phyloP scores from a whole-genome alignment of 2,888 invertebrate species.

The Cephus rjabovi region DNA sequence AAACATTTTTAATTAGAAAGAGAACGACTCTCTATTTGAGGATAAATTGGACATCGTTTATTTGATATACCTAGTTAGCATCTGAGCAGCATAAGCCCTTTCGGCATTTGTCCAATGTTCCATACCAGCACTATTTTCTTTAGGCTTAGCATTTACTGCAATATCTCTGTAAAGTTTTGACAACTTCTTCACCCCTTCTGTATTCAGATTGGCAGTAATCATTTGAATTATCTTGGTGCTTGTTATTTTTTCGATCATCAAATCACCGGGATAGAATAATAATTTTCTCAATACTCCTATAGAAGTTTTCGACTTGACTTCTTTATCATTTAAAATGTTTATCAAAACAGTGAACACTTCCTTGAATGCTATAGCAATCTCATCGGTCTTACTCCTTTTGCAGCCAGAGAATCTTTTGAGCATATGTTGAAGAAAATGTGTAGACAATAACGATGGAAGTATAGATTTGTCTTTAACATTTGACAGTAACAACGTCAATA shows the following conservation, averaged over 20 bases:
- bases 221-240: slow-evolving; percentile 75
- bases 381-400: slow-evolving; percentile 71
- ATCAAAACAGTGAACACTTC: slow-evolving; percentile 69
- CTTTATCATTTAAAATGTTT: slow-evolving; percentile 68
- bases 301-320: slow-evolving; percentile 69
- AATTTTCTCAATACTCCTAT: slow-evolving; percentile 74
- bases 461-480: slow-evolving; percentile 67
- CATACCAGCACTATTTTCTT: slow-evolving; percentile 67
- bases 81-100: slow-evolving; percentile 74
- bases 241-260: slow-evolving; percentile 80
- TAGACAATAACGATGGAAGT: slow-evolving; percentile 73
- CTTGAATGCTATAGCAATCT: slow-evolving; percentile 71
- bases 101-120: slow-evolving; percentile 78
- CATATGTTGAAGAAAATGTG: slow-evolving; percentile 75
- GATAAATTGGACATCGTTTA: neutral
- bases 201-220: slow-evolving; percentile 72
- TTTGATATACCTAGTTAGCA: slow-evolving; percentile 62
- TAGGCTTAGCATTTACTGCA: slow-evolving; percentile 70
- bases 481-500: slow-evolving; percentile 71
- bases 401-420: slow-evolving; percentile 74
- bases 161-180: slow-evolving; percentile 74
- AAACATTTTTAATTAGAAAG: neutral
- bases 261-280: slow-evolving; percentile 77
- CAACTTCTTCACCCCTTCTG: slow-evolving; percentile 74
- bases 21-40: neutral